A percentile compares a stretch with the other conserved stretches of the same genome.
Evolutionary conservation across 2,797 vertebrate species (phyloP).

Genomic region (Coregonus ussuriensis): DNA sequence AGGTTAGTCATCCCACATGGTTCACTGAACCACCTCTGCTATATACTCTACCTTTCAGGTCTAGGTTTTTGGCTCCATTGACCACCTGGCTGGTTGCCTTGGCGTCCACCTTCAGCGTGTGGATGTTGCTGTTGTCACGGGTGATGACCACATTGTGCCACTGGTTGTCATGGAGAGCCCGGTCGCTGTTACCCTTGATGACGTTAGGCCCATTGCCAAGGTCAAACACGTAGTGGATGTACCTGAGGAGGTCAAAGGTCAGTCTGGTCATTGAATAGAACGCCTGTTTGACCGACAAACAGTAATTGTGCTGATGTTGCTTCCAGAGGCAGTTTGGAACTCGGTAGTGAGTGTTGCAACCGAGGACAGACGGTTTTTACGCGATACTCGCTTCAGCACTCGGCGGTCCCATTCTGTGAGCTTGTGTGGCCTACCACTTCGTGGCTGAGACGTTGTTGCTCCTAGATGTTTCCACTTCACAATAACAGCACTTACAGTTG

Average conservation of each 20-base stretch:
- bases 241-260: constrained; percentile 71
- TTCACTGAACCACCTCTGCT: background rate
- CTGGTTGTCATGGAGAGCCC: constrained; percentile 95
- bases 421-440: no score
- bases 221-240: constrained; percentile 60
- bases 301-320: no score
- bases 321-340: no score
- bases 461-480: no score
- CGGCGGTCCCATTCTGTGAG: no score
- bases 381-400: no score
- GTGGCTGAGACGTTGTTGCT: no score
- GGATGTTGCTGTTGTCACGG: constrained; percentile 95
- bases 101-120: constrained; percentile 94
- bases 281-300: background rate
- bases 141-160: constrained; percentile 99
- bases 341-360: no score
- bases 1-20: background rate
- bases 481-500: no score
- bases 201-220: constrained; percentile 96
- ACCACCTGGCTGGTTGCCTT: constrained; percentile 92
- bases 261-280: constrained; percentile 51
- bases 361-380: no score
- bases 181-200: constrained; percentile 95
- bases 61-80: constrained; percentile 98
- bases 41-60: constrained; percentile 81